phyloP scores from a whole-genome alignment of 2,888 invertebrate species.

The Rhamnusium bicolor region DNA sequence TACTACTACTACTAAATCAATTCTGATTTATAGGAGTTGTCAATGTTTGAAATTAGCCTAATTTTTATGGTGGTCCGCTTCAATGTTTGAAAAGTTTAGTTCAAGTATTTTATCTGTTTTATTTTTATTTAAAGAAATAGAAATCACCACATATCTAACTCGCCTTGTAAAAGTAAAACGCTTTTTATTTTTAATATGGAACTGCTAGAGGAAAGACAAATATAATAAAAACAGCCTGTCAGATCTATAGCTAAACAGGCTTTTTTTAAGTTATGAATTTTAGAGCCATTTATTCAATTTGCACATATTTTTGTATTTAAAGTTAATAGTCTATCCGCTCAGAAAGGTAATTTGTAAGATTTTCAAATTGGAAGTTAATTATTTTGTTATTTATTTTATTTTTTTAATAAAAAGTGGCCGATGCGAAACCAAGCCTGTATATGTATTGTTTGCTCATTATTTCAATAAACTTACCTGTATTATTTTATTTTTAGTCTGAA shows the following conservation, averaged over 20 bases:
- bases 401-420: conserved; percentile 20
- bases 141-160: neutral
- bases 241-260: conserved; percentile 5
- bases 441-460: conserved; percentile 41
- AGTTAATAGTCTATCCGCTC: neutral
- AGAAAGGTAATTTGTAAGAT: neutral
- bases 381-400: conserved; percentile 2
- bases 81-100: no score
- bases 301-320: neutral
- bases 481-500: conserved; percentile 33
- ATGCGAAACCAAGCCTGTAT: conserved; percentile 19
- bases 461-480: conserved; percentile 18
- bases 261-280: neutral
- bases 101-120: neutral
- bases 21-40: no score
- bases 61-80: no score
- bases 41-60: no score
- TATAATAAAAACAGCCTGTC: conserved; percentile 26
- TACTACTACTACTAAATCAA: no score
- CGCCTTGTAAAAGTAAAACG: neutral
- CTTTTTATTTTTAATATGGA: neutral
- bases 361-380: neutral
- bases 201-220: neutral
- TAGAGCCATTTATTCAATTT: neutral
- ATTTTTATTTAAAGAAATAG: neutral